Evolutionary conservation across 2,888 invertebrate species (phyloP), one percentile per base, ranked within the genome.

Genomic region (Parnassius apollo): DNA sequence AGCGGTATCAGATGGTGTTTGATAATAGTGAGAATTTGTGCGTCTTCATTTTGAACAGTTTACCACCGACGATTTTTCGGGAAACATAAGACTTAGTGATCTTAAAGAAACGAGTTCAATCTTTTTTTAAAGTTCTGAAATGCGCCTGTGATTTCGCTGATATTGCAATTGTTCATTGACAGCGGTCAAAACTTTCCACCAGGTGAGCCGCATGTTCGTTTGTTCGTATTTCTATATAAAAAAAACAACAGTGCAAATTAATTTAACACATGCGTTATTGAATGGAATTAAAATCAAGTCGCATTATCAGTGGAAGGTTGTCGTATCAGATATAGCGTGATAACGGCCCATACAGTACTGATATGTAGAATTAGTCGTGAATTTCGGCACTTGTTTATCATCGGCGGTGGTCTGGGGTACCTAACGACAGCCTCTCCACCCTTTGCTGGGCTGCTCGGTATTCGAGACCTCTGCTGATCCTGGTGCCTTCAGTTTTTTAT

Each of bases 381-480:
- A 81, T 80, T 91, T 91, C 81, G 90, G 77, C 81, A 68, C 57
- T 64, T 65, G 66, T 69, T 71, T 79, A 85, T 80, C 85, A 90
- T 91, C 91, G 90, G 90, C 88, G 86, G 88, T 89, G 88, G 91
- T 91, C 91, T 89, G 87, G 92, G 89, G 91, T 91, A 87, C 90
- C 91, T 78, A 70, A 69, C 55, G 68, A 72, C 77, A 78, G 85
- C 80, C 83, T 75, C 73, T 64, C 73, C 68, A 75, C 80, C 78
- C 73, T 77, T 76, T 77, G 72, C 82, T 72, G 78, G 85, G 87
- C 82, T 83, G 84, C 78, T 71, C 82, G 92, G 92, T 92, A 92
- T 92, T 92, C 92, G 92, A 92, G 92, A 92, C 92, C 90, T 90
- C 91, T 92, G 91, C 92, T 92, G 92, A 92, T 91, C 91, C 88